phyloP scores from a whole-genome alignment of 2,888 invertebrate genomes.

The Pinctada fucata region DNA sequence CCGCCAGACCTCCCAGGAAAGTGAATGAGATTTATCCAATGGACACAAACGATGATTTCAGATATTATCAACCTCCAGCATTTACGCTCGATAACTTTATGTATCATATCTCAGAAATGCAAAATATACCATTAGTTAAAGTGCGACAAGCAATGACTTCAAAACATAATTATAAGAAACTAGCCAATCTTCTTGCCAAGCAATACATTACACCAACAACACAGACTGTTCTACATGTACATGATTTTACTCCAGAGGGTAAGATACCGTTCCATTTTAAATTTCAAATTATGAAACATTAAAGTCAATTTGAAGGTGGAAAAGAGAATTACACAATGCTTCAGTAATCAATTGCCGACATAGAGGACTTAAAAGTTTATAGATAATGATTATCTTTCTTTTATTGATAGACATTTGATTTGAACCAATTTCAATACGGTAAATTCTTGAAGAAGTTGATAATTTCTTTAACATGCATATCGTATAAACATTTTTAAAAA shows the following conservation, averaged over 20 bases:
- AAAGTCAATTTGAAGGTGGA: too few species aligned
- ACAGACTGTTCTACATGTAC: constrained; percentile 42
- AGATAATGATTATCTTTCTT: too few species aligned
- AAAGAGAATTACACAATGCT: too few species aligned
- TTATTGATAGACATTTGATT: too few species aligned
- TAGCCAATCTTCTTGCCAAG: constrained; percentile 68
- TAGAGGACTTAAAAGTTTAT: too few species aligned
- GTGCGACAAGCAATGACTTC: constrained; percentile 66
- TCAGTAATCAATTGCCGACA: too few species aligned
- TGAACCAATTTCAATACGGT: too few species aligned
- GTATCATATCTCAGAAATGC: constrained; percentile 60
- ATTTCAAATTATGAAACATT: too few species aligned
- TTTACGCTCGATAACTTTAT: constrained; percentile 74
- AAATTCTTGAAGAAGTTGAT: too few species aligned
- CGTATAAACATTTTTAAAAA: too few species aligned
- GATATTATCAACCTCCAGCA: constrained; percentile 64
- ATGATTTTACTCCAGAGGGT: constrained; percentile 61
- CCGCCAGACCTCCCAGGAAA: constrained; percentile 58
- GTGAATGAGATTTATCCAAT: constrained; percentile 58
- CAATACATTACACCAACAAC: constrained; percentile 43
- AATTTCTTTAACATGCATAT: too few species aligned
- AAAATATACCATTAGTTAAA: constrained; percentile 58
- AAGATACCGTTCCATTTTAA: constrained; percentile 1
- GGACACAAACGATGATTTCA: constrained; percentile 61
- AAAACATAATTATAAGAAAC: constrained; percentile 69